Evolutionary conservation across 2,797 vertebrate genomes (phyloP), one percentile per base, ranked within the genome.

Genomic region (Enteromius trimaculatus): DNA sequence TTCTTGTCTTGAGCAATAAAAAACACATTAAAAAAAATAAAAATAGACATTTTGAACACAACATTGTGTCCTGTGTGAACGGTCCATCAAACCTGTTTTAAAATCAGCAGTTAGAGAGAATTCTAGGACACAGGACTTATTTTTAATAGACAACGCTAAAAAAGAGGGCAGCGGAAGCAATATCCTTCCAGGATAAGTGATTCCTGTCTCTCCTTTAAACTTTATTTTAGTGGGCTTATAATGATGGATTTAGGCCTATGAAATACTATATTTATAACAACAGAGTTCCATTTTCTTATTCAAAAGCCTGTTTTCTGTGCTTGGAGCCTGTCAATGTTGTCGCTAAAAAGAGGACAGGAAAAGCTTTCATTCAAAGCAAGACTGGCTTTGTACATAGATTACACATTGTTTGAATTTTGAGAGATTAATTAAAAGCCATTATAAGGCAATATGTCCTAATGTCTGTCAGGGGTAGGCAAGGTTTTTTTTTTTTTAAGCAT

Each of bases 261-360:
- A 29, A 16, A 62, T 29, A 17, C 60, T 62, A 6, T 16, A 16
- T 62, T 62, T 62, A 62, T 31, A 62, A 62, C 14, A 69, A 42
- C 65, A 70, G 39, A 26, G 39, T 26, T 44, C n/a, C n/a, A 69
- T 26, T 44, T 69, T 69, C 66, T 44, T 44, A 44, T 69, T 44
- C 21, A 44, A 44, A 16, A 69, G 69, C 8, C 23, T 29, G 42
- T 72, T 29, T 72, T 72, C 8, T 19, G 6, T 17, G 42, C n/a
- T 26, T 47, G 23, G 39, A 47, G 42, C 13, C 3, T 47, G 14
- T 70, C 42, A 70, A 23, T 26, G 4, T 29, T 62, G 26, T 62
- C 6, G 29, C 23, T 62, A 7, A 26, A 68, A 47, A 4, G 3
- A 44, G 10, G 3, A 70, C 10, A 17, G 3, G 0, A 2, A 47